A percentile compares a stretch with the other conserved stretches of the same genome.
Evolutionary conservation across 35 echinoderm and acorn worm species (phyloP).

Genomic region (Eucidaris tribuloides): DNA sequence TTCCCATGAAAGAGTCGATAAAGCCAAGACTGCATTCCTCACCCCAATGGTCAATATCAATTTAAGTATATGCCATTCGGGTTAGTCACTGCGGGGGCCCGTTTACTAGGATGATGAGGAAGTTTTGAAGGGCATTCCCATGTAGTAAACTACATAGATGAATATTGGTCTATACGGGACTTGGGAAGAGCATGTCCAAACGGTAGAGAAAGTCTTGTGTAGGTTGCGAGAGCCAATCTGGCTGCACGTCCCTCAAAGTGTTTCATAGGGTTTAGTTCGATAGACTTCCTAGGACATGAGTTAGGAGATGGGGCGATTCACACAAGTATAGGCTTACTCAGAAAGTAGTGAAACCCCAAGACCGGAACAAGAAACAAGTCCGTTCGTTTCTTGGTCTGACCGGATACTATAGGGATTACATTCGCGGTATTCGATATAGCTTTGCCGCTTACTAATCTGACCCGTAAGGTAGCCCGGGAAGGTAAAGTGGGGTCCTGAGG

Average conservation of each 20-base stretch:
- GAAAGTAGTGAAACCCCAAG: too few relatives aligned
- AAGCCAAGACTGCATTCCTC: slow-evolving; percentile 45
- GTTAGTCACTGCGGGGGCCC: slow-evolving; percentile 34
- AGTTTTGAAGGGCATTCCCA: background rate
- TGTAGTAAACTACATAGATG: slow-evolving; percentile 60
- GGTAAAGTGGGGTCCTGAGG: background rate
- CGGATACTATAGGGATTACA: slow-evolving; percentile 24
- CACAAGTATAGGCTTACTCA: background rate
- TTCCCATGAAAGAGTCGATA: slow-evolving; percentile 29
- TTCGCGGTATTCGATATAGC: slow-evolving; percentile 22
- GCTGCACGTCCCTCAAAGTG: slow-evolving; percentile 33
- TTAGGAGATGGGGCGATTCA: background rate
- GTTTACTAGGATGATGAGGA: slow-evolving; percentile 42
- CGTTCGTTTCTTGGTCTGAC: slow-evolving; percentile 5
- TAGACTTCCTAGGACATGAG: slow-evolving; percentile 24
- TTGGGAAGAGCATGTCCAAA: slow-evolving; percentile 40
- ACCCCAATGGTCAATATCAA: slow-evolving; percentile 41
- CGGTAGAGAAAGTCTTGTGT: too few relatives aligned
- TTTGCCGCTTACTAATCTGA: background rate
- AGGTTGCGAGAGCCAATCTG: too few relatives aligned
- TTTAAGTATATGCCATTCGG: slow-evolving; percentile 51
- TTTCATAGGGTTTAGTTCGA: background rate
- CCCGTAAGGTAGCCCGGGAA: background rate
- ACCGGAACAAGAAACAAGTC: too few relatives aligned
- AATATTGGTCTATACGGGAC: slow-evolving; percentile 19